Percentiles rank a stretch among this genome's conserved stretches.
phyloP scores from a whole-genome alignment of 1,140 invertebrate genomes.

The Archegozetes longisetosus region DNA sequence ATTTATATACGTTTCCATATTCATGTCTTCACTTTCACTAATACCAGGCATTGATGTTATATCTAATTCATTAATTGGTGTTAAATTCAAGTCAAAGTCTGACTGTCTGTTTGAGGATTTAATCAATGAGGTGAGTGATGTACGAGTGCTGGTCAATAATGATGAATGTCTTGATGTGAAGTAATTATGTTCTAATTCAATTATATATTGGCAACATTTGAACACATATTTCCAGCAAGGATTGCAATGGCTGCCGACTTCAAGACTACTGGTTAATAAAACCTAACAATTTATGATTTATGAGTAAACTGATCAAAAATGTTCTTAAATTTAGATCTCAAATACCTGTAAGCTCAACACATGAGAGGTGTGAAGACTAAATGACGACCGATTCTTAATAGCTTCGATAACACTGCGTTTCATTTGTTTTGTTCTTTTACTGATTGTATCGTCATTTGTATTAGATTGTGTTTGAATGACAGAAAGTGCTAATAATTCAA shows the following conservation, averaged over 20 bases:
- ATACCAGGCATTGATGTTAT: conserved; percentile 6
- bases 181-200: conserved; percentile 4
- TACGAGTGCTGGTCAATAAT: background rate
- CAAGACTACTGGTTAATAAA: conserved; percentile 50
- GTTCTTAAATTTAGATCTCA: background rate
- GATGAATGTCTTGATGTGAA: conserved; percentile 22
- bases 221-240: conserved; percentile 89
- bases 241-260: conserved; percentile 70
- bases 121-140: background rate
- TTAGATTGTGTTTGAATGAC: background rate
- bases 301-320: background rate
- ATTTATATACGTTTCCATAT: conserved; percentile 2
- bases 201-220: conserved; percentile 13
- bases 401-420: background rate
- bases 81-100: background rate
- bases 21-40: conserved; percentile 1
- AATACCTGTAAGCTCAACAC: conserved; percentile 77
- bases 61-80: no score
- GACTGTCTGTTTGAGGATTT: background rate
- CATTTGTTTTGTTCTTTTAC: background rate
- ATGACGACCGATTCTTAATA: background rate
- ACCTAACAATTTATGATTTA: background rate
- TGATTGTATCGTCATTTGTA: background rate
- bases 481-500: conserved; percentile 41
- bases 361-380: conserved; percentile 50